Percentiles rank a stretch among this genome's conserved stretches.
Conservation (phyloP, 1,140 invertebrate species). For the Pygmarrhopalites habei region DNA sequence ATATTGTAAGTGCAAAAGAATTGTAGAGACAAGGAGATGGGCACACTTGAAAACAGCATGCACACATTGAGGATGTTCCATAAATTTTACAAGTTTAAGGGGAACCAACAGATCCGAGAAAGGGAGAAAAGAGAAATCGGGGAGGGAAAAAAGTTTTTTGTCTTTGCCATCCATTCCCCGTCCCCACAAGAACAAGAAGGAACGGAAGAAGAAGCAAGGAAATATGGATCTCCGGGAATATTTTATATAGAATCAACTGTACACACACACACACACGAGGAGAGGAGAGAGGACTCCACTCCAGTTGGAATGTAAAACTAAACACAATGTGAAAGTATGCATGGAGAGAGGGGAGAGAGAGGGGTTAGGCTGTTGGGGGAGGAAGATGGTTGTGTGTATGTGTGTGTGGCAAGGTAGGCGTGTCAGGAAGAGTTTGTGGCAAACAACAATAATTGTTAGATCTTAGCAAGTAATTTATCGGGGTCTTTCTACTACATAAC, state of each 20-base stretch:
- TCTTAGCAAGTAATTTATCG: conserved; percentile 27
- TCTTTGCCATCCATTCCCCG: conserved; percentile 3
- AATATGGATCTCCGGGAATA: no score
- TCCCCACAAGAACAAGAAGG: no score
- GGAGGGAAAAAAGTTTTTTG: conserved; percentile 12
- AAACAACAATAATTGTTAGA: conserved; percentile 32
- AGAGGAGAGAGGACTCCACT: no score
- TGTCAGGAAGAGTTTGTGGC: conserved; percentile 18
- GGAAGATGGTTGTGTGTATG: not conserved
- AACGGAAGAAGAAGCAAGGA: no score
- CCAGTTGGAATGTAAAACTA: no score
- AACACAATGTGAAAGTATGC: no score
- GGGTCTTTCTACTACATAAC: conserved; percentile 12
- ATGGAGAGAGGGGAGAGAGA: not conserved
- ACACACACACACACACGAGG: no score
- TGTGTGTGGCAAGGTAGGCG: no score
- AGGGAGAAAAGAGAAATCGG: not conserved
- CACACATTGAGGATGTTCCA: conserved; percentile 18
- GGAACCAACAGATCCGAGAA: not conserved
- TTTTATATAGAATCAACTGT: no score
- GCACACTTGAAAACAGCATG: not conserved
- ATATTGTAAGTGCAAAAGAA: no score
- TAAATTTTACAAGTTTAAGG: conserved; percentile 28
- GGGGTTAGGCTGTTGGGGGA: not conserved
- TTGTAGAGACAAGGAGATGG: no score